Conservation (phyloP, 2,888 invertebrate genomes). For the Troides oblongomaculatus region DNA sequence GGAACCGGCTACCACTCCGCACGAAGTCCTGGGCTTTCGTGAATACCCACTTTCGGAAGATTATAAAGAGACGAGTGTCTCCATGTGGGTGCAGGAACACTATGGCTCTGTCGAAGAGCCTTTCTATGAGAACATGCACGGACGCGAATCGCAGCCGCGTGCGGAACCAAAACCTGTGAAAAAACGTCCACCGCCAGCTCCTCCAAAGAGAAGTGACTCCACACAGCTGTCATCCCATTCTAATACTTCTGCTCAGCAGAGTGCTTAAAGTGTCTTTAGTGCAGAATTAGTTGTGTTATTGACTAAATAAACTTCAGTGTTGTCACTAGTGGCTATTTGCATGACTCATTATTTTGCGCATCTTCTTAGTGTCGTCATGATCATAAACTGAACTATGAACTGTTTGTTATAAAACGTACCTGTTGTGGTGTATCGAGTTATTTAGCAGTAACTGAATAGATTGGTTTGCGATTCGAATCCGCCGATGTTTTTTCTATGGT, state of each 20-base stretch:
- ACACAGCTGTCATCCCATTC: conserved; percentile 84
- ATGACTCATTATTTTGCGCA: conserved; percentile 22
- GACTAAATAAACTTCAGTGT: conserved; percentile 20
- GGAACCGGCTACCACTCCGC: conserved; percentile 92
- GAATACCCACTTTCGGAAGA: conserved; percentile 87
- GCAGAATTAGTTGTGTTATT: conserved; percentile 16
- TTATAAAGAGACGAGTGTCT: conserved; percentile 90
- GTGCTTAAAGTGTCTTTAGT: conserved; percentile 44
- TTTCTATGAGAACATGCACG: conserved; percentile 84
- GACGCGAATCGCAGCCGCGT: conserved; percentile 51
- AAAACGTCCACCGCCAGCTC: conserved; percentile 92
- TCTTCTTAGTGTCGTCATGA: neutral
- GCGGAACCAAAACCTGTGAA: conserved; percentile 73
- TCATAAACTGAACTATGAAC: neutral
- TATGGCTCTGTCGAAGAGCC: conserved; percentile 83
- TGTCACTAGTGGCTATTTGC: conserved; percentile 21
- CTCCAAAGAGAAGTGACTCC: conserved; percentile 93
- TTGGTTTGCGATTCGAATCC: neutral
- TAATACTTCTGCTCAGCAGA: conserved; percentile 51
- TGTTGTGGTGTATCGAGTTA: neutral
- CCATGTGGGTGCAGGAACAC: conserved; percentile 94
- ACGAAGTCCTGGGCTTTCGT: conserved; percentile 93
- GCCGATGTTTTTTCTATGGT: conserved; percentile 16
- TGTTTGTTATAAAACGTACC: neutral
- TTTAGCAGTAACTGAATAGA: neutral